A percentile compares a stretch with the other conserved stretches of the same genome.
Conservation (phyloP, 37 sponge, comb jelly and placozoan species). For the Aplysina aerophoba region DNA sequence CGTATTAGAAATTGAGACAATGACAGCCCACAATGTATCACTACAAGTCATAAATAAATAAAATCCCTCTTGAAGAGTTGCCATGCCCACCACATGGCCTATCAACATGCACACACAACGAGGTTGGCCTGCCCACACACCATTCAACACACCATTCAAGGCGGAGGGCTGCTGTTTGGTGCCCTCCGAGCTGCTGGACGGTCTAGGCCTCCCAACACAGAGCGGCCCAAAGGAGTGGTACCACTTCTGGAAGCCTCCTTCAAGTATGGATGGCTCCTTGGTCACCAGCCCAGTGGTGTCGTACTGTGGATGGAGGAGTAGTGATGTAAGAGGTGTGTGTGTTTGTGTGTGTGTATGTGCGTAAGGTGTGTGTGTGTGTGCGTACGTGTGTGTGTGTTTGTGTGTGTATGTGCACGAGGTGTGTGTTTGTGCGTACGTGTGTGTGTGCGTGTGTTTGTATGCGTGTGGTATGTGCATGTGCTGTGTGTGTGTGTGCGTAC, state of each 20-base stretch:
- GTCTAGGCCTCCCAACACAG: conserved; percentile 49
- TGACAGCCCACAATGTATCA: too few relatives aligned
- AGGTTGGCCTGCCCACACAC: too few relatives aligned
- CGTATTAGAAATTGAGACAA: too few relatives aligned
- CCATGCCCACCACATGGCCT: too few relatives aligned
- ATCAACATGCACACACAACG: too few relatives aligned
- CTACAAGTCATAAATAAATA: too few relatives aligned
- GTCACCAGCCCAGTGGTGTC: conserved; percentile 27
- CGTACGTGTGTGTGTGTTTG: not conserved
- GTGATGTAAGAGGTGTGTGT: not conserved
- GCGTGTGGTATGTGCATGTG: not conserved
- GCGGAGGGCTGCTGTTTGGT: too few relatives aligned
- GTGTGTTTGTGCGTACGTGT: not conserved
- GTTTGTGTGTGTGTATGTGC: not conserved
- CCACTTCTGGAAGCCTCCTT: conserved; percentile 82
- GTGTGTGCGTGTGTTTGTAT: conserved; percentile 20
- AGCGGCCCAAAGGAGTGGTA: conserved; percentile 60
- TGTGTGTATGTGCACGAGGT: not conserved
- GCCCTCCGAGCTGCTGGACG: too few relatives aligned
- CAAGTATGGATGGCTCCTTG: conserved; percentile 59
- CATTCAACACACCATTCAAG: too few relatives aligned
- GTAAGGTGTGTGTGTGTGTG: not conserved
- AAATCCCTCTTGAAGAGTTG: too few relatives aligned
- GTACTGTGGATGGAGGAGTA: conserved; percentile 20
- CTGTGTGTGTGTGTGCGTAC: not conserved